Evolutionary conservation across 2,888 invertebrate species (phyloP).

Genomic region (Trachelus stipa): DNA sequence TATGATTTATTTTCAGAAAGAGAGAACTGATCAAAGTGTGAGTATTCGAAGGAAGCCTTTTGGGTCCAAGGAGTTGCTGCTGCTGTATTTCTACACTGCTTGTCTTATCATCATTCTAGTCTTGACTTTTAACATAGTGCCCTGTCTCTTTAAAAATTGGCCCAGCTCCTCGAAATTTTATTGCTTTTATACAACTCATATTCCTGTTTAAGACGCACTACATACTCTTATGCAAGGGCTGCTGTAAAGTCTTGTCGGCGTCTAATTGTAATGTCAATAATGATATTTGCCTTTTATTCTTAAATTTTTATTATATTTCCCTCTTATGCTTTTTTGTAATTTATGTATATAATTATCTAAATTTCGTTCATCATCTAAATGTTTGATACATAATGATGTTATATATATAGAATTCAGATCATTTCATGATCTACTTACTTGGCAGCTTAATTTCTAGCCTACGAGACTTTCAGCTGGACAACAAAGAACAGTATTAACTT

Average conservation of each 20-base stretch:
- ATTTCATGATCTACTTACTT: background rate
- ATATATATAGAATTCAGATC: background rate
- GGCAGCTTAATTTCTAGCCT: background rate
- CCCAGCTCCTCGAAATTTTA: slow-evolving; percentile 22
- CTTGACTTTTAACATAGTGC: slow-evolving; percentile 44
- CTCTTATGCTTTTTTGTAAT: background rate
- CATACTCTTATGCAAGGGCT: background rate
- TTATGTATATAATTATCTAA: background rate
- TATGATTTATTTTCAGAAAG: slow-evolving; percentile 66
- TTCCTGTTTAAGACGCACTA: background rate
- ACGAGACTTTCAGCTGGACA: background rate
- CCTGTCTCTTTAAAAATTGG: slow-evolving; percentile 27
- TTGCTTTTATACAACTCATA: slow-evolving; percentile 17
- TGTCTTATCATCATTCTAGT: slow-evolving; percentile 48
- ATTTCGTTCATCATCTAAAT: background rate
- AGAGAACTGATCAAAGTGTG: slow-evolving; percentile 67
- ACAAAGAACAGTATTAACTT: background rate
- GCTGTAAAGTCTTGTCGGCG: background rate
- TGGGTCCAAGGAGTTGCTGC: slow-evolving; percentile 47
- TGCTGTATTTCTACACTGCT: slow-evolving; percentile 55
- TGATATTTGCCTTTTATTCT: no score
- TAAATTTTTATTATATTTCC: background rate
- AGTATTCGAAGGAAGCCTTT: slow-evolving; percentile 66
- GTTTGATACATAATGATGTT: background rate
- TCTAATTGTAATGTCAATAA: background rate